Conservation (phyloP, 1,140 invertebrate genomes). For the Meloidogyne exigua region DNA sequence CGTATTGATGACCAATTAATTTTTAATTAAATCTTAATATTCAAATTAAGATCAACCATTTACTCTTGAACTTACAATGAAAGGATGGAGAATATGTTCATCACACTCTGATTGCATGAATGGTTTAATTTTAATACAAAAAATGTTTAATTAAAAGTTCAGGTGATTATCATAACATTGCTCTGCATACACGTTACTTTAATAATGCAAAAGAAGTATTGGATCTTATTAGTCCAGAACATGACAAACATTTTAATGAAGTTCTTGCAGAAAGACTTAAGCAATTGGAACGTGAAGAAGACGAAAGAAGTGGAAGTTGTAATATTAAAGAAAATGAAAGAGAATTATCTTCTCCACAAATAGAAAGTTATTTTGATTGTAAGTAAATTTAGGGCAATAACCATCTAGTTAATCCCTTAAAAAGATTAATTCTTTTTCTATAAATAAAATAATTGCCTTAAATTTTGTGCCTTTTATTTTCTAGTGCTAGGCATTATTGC, state of each 20-base stretch:
- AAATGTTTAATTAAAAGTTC: conserved; percentile 19
- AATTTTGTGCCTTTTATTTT: neutral
- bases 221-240: conserved; percentile 38
- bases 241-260: conserved; percentile 49
- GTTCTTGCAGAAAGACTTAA: conserved; percentile 47
- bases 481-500: neutral
- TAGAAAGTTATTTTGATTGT: neutral
- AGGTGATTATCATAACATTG: conserved; percentile 45
- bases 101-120: conserved; percentile 59
- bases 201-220: conserved; percentile 53
- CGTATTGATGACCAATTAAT: too few species aligned
- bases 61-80: conserved; percentile 62
- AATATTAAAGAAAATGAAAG: neutral
- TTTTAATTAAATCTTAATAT: conserved; percentile 12
- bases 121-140: conserved; percentile 36
- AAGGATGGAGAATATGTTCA: conserved; percentile 60
- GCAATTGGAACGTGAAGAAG: conserved; percentile 35
- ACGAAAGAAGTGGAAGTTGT: conserved; percentile 27
- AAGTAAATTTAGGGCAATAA: neutral
- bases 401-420: neutral
- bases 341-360: neutral
- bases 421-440: neutral
- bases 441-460: neutral
- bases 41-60: conserved; percentile 47
- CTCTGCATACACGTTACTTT: conserved; percentile 57